phyloP scores from a whole-genome alignment of 2,113 vertebrate genomes.

The Siniperca knerii region DNA sequence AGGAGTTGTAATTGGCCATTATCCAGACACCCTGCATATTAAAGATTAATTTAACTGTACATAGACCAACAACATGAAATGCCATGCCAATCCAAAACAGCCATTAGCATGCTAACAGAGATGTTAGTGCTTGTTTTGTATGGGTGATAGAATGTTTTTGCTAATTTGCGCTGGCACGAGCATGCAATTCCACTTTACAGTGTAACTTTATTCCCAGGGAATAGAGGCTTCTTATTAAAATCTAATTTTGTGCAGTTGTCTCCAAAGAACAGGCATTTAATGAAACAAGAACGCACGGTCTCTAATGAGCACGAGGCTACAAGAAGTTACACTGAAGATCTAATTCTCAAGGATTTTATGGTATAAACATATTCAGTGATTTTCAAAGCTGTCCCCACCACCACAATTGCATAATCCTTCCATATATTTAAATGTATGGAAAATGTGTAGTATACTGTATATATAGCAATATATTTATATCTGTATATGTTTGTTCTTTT shows the following conservation, averaged over 20 bases:
- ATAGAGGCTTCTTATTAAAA: conserved; percentile 75
- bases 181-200: conserved; percentile 63
- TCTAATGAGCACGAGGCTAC: conserved; percentile 67
- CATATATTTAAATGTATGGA: not conserved
- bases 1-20: conserved; percentile 74
- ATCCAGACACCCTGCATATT: conserved; percentile 53
- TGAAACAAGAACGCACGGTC: conserved; percentile 58
- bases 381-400: conserved; percentile 1
- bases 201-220: conserved; percentile 60
- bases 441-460: not conserved
- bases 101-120: conserved; percentile 76
- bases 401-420: not conserved
- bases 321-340: conserved; percentile 40
- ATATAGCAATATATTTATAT: not conserved
- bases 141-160: conserved; percentile 57
- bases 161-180: conserved; percentile 72
- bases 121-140: conserved; percentile 58
- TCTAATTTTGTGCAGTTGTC: conserved; percentile 66
- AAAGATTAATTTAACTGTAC: conserved; percentile 62
- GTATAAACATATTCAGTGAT: conserved; percentile 33
- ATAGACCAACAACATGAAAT: conserved; percentile 62
- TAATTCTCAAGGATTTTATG: conserved; percentile 33
- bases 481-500: not conserved
- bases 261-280: conserved; percentile 74
- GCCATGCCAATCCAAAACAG: conserved; percentile 53